These are phyloP conservation scores for Pasiphila rectangulata DNA, from an alignment of 2,888 invertebrate species.

Conservation along the genomic window DNA sequence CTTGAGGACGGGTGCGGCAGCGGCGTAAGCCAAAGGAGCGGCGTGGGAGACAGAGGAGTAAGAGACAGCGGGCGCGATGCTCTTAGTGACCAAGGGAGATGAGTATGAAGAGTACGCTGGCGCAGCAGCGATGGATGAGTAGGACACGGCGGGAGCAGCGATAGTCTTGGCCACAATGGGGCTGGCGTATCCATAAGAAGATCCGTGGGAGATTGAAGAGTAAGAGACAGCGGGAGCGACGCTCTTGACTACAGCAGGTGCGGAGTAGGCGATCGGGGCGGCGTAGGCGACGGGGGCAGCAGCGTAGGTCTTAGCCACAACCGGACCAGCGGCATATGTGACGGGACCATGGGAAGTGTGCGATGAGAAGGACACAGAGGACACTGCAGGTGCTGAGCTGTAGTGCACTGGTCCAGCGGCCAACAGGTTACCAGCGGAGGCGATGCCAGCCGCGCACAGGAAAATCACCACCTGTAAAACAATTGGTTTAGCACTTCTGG, in stretches of 20 bases:
- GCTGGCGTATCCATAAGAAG: constrained; percentile 16
- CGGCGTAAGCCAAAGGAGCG: constrained; percentile 44
- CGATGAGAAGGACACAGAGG: constrained; percentile 62
- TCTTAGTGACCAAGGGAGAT: constrained; percentile 41
- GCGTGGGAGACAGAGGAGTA: constrained; percentile 59
- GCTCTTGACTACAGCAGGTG: no score
- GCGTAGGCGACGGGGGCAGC: constrained; percentile 47
- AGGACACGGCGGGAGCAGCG: constrained; percentile 42
- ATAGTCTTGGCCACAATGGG: constrained; percentile 19
- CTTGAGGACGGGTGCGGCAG: constrained; percentile 42
- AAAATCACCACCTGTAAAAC: constrained; percentile 73
- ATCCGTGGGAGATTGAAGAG: constrained; percentile 34
- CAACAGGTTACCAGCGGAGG: constrained; percentile 80
- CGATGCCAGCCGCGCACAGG: constrained; percentile 80
- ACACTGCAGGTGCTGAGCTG: constrained; percentile 52
- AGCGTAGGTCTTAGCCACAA: constrained; percentile 54
- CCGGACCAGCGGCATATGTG: constrained; percentile 78
- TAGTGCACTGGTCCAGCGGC: constrained; percentile 59
- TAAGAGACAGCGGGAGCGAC: no score
- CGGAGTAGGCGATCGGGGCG: constrained; percentile 44
- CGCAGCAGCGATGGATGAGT: constrained; percentile 43
- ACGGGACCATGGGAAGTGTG: constrained; percentile 60
- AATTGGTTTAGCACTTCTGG: constrained; percentile 9
- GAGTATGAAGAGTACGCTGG: constrained; percentile 39
- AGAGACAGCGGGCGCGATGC: constrained; percentile 59